Evolutionary conservation across 2,797 vertebrate genomes (phyloP).

Genomic region (Limnodromus scolopaceus): DNA sequence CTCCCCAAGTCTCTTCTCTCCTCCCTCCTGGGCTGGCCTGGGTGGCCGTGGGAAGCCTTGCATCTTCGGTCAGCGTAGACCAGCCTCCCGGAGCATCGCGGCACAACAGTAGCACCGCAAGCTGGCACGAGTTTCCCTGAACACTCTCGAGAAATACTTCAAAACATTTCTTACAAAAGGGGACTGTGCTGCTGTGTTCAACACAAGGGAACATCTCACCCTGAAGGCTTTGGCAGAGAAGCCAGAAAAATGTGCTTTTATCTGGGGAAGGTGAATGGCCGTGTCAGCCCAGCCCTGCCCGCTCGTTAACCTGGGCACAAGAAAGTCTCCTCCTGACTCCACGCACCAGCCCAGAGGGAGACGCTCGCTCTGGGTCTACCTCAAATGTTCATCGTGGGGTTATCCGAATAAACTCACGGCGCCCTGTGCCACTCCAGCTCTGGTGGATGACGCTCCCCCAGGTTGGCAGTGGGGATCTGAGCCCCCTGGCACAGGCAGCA

Average conservation of each 20-base stretch:
- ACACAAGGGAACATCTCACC: not conserved
- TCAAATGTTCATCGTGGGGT: rapidly evolving
- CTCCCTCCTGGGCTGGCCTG: rapidly evolving
- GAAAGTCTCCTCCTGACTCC: not conserved
- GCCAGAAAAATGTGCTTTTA: not conserved
- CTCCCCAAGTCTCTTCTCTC: rapidly evolving
- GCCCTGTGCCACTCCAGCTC: not conserved
- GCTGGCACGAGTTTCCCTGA: not conserved
- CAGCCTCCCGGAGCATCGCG: rapidly evolving
- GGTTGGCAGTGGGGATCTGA: rapidly evolving
- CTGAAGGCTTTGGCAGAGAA: not conserved
- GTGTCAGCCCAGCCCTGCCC: not conserved
- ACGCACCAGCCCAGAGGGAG: rapidly evolving
- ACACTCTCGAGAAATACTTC: not conserved
- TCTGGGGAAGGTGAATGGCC: not conserved
- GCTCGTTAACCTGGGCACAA: rapidly evolving
- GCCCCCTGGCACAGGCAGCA: rapidly evolving
- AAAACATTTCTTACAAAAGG: not conserved
- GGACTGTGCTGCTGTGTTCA: not conserved
- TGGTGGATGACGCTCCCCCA: rapidly evolving
- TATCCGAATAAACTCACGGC: rapidly evolving
- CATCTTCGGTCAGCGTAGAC: rapidly evolving
- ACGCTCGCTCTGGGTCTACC: rapidly evolving
- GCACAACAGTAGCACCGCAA: rapidly evolving
- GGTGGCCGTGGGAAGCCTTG: not conserved